These are phyloP conservation scores for Gymnosoma rotundatum DNA, from an alignment of 2,888 invertebrate genomes.

Conservation along the genomic window DNA sequence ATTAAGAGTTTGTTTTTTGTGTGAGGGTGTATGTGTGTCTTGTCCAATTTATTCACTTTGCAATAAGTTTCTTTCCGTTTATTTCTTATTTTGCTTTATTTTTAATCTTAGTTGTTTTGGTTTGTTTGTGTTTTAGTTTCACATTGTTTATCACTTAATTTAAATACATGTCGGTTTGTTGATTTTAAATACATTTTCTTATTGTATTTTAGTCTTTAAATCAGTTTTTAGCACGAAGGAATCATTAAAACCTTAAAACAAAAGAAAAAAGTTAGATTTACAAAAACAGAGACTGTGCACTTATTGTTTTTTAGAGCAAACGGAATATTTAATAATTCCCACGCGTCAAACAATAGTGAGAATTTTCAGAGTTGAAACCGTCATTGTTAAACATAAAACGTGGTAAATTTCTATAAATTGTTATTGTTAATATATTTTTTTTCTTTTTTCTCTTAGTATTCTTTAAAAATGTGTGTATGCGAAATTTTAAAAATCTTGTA, in stretches of 20 bases:
- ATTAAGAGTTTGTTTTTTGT: slow-evolving; percentile 15
- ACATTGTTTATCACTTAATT: slow-evolving; percentile 67
- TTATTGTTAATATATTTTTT: slow-evolving; percentile 50
- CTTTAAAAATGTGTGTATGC: slow-evolving; percentile 25
- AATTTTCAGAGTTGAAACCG: slow-evolving; percentile 70
- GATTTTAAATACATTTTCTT: neutral
- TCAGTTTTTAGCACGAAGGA: slow-evolving; percentile 69
- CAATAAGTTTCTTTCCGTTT: slow-evolving; percentile 58
- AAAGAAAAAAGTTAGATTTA: slow-evolving; percentile 22
- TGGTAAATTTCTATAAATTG: slow-evolving; percentile 70
- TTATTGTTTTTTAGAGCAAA: slow-evolving; percentile 64
- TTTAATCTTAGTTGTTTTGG: neutral
- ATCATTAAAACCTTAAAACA: slow-evolving; percentile 62
- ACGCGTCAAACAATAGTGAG: slow-evolving; percentile 73
- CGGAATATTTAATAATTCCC: slow-evolving; percentile 73
- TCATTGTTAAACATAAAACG: slow-evolving; percentile 71
- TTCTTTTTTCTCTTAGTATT: slow-evolving; percentile 26
- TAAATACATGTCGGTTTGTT: slow-evolving; percentile 58
- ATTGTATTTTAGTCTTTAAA: slow-evolving; percentile 39
- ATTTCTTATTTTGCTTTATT: slow-evolving; percentile 1
- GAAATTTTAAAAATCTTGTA: slow-evolving; percentile 8
- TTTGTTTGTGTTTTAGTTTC: slow-evolving; percentile 28
- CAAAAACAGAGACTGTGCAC: slow-evolving; percentile 46
- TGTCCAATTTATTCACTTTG: slow-evolving; percentile 47
- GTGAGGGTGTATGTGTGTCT: neutral